Base-by-base conservation (phyloP, 2,797 vertebrate genomes). In the Amniataba percoides region DNA sequence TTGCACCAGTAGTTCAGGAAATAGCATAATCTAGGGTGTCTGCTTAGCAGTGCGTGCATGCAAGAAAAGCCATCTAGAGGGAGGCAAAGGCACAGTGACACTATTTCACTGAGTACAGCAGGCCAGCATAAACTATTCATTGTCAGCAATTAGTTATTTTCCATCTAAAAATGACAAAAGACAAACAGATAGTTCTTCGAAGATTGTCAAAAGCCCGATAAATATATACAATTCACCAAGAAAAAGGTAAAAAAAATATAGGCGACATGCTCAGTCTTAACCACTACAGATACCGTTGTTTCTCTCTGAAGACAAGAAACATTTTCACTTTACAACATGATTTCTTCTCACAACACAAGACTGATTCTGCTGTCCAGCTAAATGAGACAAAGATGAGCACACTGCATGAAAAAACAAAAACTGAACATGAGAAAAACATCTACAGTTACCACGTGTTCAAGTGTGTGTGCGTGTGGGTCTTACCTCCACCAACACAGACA, bases 401-500 rank as follows among this genome's bases (percentile, higher is more conserved):
- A 91, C 63, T 80, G 89, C 90, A 92, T 92, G 84, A 85, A 77
- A 72, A 88, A 83, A 79, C 9, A 77, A 88, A 90, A 83, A 77
- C 59, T 57, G 71, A 53, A 80, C 75, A 82, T 88, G 83, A 70
- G 61, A 77, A 87, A 87, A 87, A 76, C 40, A 71, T 46, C 19
- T 58, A 49, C 13, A 14, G n/a, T 62, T 46, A 69, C 42, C 31
- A 51, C 46, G 43, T 52, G 65, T 65, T 52, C 23, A 15, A 5
- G 16, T 80, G 71, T 58, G 27, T 31, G 27, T 31, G 27, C 5
- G 27, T 31, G 27, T 31, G 73, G 48, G 71, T 49, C 96, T 98
- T 96, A 99, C 98, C 98, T 99, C 98, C 2, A 94, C 89, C 77
- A 97, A 21, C 72, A 97, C 60, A 0, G 96, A 97, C 0, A 96